Percentiles rank a stretch among this genome's conserved stretches.
These are phyloP conservation scores for Musca domestica DNA, from an alignment of 1,140 invertebrate genomes.

Conservation along the genomic window DNA sequence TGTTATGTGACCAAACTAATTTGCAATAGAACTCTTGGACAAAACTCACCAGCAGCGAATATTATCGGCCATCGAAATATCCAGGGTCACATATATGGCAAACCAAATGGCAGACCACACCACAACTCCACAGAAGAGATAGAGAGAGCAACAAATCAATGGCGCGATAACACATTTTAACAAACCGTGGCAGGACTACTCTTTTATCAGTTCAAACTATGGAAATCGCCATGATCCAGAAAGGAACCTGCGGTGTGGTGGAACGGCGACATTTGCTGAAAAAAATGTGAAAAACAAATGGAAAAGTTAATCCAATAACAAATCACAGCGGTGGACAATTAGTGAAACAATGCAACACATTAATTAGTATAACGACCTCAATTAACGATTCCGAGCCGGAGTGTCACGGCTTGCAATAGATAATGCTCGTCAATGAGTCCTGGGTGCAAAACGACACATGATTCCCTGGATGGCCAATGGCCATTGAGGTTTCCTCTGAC, in stretches of 20 bases:
- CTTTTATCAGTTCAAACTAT: no score
- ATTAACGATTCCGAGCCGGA: background rate
- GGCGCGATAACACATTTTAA: no score
- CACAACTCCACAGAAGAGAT: no score
- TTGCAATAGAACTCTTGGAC: background rate
- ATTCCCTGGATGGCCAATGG: no score
- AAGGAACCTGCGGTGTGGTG: background rate
- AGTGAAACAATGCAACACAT: conserved; percentile 14
- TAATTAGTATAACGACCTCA: conserved; percentile 21
- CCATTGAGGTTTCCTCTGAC: no score
- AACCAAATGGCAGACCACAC: background rate
- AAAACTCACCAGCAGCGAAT: conserved; percentile 4
- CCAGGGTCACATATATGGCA: conserved; percentile 2
- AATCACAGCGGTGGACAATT: conserved; percentile 9
- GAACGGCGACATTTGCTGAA: background rate
- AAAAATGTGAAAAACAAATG: background rate
- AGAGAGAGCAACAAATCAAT: no score
- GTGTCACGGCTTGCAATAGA: no score
- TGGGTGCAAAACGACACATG: no score
- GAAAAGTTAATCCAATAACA: background rate
- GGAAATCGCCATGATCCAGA: no score
- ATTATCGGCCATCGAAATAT: background rate
- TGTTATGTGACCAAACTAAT: conserved; percentile 13
- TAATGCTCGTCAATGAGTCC: no score
- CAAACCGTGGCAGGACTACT: no score